Evolutionary conservation across 2,113 vertebrate species (phyloP), one percentile per base, ranked within the genome.

Genomic region (Ranitomeya variabilis): DNA sequence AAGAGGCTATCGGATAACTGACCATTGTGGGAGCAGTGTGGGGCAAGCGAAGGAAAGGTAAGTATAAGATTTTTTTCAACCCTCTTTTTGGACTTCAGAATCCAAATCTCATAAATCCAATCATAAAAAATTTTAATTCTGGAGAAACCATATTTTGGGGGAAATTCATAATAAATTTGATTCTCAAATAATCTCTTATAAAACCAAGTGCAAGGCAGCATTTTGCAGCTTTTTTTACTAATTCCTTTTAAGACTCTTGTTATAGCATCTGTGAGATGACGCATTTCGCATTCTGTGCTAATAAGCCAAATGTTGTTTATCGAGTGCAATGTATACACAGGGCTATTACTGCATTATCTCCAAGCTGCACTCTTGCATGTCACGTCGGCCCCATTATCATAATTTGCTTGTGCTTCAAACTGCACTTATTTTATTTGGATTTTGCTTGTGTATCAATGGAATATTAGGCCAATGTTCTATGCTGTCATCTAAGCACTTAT

Each of bases 401-500:
- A 87, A 87, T 54, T 80, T 67, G 76, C 74, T 87, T 26, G 7
- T 67, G 60, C 45, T 64, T 86, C 21, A 54, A 12, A 79, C 55
- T 0, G 0, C 26, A 62, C 45, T 45, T 66, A 23, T 8, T 77
- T 66, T 78, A n/a, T 16, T 52, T 80, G 60, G 76, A 87, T 87
- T 86, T 60, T 52, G n/a, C 26, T 87, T 64, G 76, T 79, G 76
- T 67, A 87, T 80, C 74, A 87, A 87, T 62, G 76, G 85, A 21
- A 78, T 78, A 77, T 78, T 60, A 86, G 73, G 73, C 45, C 86
- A 87, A 66, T 67, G 67, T 87, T 79, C 74, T 54, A 67, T 87
- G 62, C 86, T 87, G 86, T 87, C 86, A 87, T 87, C 60, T 19
- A 87, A 78, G 76, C 76, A 80, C 86, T 80, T 87, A 87, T 87